Conservation (phyloP, 2,888 invertebrate species). For the Rotaria sp. region DNA sequence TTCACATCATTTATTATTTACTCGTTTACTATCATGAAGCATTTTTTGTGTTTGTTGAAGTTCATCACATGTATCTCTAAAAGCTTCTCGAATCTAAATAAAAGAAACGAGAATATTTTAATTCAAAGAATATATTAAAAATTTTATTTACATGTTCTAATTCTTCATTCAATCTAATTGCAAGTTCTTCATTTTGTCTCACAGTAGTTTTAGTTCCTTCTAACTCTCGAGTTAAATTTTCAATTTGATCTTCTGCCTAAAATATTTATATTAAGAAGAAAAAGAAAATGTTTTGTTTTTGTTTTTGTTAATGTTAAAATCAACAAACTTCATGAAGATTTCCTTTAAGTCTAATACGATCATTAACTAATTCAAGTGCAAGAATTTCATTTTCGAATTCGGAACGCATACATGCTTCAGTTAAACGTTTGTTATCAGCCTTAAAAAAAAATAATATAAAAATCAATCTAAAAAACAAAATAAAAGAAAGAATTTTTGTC, state of each 20-base stretch:
- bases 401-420: slow-evolving; percentile 59
- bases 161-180: slow-evolving; percentile 64
- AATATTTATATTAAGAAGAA: too few relatives aligned
- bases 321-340: slow-evolving; percentile 52
- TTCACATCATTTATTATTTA: slow-evolving; percentile 45
- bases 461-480: too few relatives aligned
- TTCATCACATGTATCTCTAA: slow-evolving; percentile 25
- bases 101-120: background rate
- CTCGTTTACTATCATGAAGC: slow-evolving; percentile 74
- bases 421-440: slow-evolving; percentile 57
- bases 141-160: slow-evolving; percentile 52
- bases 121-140: background rate
- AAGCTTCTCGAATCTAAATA: slow-evolving; percentile 32
- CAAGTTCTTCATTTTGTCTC: slow-evolving; percentile 68
- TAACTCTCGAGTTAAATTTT: slow-evolving; percentile 54
- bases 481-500: background rate
- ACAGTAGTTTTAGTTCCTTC: slow-evolving; percentile 56
- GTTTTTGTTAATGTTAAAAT: background rate
- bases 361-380: slow-evolving; percentile 61
- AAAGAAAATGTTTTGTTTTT: too few relatives aligned
- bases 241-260: slow-evolving; percentile 57
- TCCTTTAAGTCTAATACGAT: slow-evolving; percentile 60
- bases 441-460: background rate
- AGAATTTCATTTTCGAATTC: slow-evolving; percentile 62
- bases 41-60: slow-evolving; percentile 1